Base-by-base conservation (phyloP, 1,140 invertebrate species). In the Heterodera carotae region DNA sequence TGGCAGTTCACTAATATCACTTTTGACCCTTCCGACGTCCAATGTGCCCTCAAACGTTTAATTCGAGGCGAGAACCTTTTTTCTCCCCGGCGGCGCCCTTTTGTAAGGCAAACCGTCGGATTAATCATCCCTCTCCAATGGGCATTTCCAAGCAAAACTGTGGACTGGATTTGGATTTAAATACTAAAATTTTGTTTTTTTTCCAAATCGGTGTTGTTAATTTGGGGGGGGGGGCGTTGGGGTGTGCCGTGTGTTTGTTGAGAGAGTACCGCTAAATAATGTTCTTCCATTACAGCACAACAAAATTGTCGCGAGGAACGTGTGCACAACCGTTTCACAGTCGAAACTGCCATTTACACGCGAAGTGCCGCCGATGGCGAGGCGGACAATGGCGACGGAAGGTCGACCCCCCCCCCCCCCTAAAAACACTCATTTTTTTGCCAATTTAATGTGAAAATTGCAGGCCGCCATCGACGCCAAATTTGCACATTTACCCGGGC, bases 21-120 rank as follows among this genome's bases (percentile, higher is more conserved):
- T 7, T 75, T 75, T 48, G 74, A 29, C 12, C n/a, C 64, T 25
- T 77, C 71, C 64, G 59, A 74, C 33, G 29, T 31, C 6, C 29
- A 76, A 48, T 77, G 76, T 78, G 76, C 76, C 7, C 33, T 77
- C 22, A 15, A 77, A 60, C 70, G 56, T 18, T 67, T 75, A 18
- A 29, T 66, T 8, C 27, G 53, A 25, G 74, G 59, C 29, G 60
- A 27, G 73, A n/a, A n/a, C n/a, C n/a, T n/a, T n/a, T n/a, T n/a
- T n/a, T n/a, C n/a, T n/a, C n/a, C n/a, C n/a, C n/a, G n/a, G n/a
- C n/a, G n/a, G n/a, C n/a, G n/a, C n/a, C n/a, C n/a, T n/a, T n/a
- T n/a, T n/a, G n/a, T n/a, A n/a, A n/a, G n/a, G n/a, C n/a, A n/a
- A n/a, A n/a, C n/a, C n/a, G n/a, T n/a, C n/a, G n/a, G n/a, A n/a